Conservation (phyloP, 1,140 invertebrate species). For the Wiebesia pumilae region DNA sequence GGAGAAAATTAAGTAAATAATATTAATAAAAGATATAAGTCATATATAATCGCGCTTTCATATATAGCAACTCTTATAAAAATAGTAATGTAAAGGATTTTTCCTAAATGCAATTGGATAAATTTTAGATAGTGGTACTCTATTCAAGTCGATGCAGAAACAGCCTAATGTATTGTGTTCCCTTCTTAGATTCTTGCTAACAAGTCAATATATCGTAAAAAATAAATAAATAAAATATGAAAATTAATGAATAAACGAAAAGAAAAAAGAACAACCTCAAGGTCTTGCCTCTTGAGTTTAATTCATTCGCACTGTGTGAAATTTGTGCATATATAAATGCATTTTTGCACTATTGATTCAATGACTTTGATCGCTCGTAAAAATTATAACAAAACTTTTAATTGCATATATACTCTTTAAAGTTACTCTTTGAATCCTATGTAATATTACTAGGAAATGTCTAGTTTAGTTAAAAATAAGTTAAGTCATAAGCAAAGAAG, state of each 20-base stretch:
- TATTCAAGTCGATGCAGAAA: constrained; percentile 29
- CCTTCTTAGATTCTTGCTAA: constrained; percentile 40
- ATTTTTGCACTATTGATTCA: constrained; percentile 43
- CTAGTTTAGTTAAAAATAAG: constrained; percentile 50
- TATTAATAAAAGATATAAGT: constrained; percentile 46
- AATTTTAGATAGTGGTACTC: constrained; percentile 37
- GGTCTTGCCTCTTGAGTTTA: constrained; percentile 53
- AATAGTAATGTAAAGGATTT: constrained; percentile 33
- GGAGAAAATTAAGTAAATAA: constrained; percentile 39
- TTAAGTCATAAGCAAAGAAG: constrained; percentile 25
- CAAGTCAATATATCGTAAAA: constrained; percentile 51
- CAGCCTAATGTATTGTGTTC: constrained; percentile 41
- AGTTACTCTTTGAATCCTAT: constrained; percentile 46
- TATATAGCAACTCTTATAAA: constrained; percentile 31
- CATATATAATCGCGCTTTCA: constrained; percentile 43
- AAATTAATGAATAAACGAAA: constrained; percentile 30
- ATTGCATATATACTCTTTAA: constrained; percentile 48
- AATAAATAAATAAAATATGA: constrained; percentile 30
- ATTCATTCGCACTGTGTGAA: constrained; percentile 42
- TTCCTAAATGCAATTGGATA: constrained; percentile 34
- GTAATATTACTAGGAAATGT: constrained; percentile 47
- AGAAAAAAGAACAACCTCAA: constrained; percentile 22
- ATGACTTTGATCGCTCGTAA: constrained; percentile 36
- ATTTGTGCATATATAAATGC: constrained; percentile 33
- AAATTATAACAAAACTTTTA: constrained; percentile 32